Percentiles rank a stretch among this genome's conserved stretches.
Conservation (phyloP, 2,888 invertebrate species). For the Mythimna pallens region DNA sequence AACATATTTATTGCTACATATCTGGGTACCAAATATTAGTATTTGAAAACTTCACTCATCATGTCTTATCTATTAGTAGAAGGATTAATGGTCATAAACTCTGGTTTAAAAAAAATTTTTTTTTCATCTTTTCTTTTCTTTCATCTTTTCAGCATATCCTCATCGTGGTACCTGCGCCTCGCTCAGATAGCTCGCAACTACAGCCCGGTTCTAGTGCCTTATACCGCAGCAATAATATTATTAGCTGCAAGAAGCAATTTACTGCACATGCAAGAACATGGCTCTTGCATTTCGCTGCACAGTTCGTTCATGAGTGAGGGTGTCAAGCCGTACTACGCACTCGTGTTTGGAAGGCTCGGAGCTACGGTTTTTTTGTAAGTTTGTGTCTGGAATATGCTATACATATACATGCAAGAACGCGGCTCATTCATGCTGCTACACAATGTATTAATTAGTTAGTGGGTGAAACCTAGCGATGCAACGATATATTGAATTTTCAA, state of each 20-base stretch:
- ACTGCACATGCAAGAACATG: conserved; percentile 68
- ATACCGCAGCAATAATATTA: conserved; percentile 92
- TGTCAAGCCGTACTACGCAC: conserved; percentile 90
- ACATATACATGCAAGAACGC: conserved; percentile 68
- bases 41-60: too few relatives aligned
- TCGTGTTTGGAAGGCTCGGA: conserved; percentile 88
- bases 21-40: neutral
- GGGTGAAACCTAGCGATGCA: conserved; percentile 82
- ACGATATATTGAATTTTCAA: too few relatives aligned
- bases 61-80: too few relatives aligned
- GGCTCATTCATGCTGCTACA: conserved; percentile 72
- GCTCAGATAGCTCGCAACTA: conserved; percentile 93
- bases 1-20: neutral
- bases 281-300: conserved; percentile 86
- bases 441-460: conserved; percentile 65
- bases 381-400: conserved; percentile 50
- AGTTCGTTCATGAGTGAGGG: conserved; percentile 90
- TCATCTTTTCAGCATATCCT: conserved; percentile 88
- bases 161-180: conserved; percentile 90
- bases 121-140: too few relatives aligned
- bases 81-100: neutral
- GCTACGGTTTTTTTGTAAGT: conserved; percentile 88
- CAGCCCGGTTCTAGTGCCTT: conserved; percentile 92
- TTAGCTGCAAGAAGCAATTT: conserved; percentile 88
- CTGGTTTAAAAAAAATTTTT: too few relatives aligned